phyloP scores from a whole-genome alignment of 1,140 invertebrate genomes.

The Acromyrmex echinatior region DNA sequence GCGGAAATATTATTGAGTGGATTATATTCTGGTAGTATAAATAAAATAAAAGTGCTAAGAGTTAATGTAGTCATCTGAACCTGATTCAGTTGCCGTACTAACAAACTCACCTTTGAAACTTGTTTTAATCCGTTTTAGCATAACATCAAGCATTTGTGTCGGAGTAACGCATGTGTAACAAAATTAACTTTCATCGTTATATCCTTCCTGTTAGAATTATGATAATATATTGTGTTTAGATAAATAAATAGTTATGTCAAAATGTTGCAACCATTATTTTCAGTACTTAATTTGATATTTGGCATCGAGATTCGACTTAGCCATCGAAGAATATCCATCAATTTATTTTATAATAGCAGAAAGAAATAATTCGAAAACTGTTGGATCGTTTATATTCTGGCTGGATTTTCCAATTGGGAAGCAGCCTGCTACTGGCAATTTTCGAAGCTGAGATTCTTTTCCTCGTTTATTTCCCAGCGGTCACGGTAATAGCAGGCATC shows the following conservation, averaged over 20 bases:
- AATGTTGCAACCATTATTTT: not conserved
- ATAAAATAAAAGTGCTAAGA: constrained; percentile 28
- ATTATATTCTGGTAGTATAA: constrained; percentile 19
- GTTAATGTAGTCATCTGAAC: constrained; percentile 4
- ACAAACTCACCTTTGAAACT: constrained; percentile 1
- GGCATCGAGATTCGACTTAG: not conserved
- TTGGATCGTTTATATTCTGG: constrained; percentile 16
- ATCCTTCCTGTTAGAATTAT: not conserved
- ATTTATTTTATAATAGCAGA: not conserved
- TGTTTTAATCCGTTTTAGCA: constrained; percentile 12
- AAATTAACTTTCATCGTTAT: not conserved
- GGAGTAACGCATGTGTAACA: not conserved
- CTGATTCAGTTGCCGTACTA: constrained; percentile 22
- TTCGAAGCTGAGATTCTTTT: constrained; percentile 34
- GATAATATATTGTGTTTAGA: not conserved
- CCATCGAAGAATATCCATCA: not conserved
- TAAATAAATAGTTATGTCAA: too few relatives aligned
- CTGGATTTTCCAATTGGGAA: not conserved
- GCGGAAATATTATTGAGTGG: constrained; percentile 14
- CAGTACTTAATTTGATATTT: not conserved
- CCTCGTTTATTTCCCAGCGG: constrained; percentile 28
- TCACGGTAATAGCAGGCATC: constrained; percentile 20
- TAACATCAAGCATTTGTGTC: not conserved
- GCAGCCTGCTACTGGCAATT: constrained; percentile 3
- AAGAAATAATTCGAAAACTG: not conserved